Evolutionary conservation across 1,140 invertebrate species (phyloP), one percentile per base, ranked within the genome.

Genomic region (Glomeris maerens): DNA sequence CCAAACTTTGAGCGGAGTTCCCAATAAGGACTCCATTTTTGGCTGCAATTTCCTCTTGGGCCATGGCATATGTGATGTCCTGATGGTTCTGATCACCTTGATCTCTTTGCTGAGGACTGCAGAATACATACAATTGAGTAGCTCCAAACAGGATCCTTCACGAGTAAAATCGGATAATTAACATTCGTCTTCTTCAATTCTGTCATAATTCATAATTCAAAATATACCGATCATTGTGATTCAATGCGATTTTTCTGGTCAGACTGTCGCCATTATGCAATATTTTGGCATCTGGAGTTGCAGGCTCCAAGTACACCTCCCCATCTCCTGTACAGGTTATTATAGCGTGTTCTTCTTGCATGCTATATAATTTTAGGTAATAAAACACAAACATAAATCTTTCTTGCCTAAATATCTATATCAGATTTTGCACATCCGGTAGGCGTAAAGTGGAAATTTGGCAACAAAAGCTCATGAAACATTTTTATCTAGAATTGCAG

Each of bases 21-120:
- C 20, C 40, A 4, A 10, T 42, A 42, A 42, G 10, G 5, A 75
- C 65, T 3, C 75, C 77, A 49, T 71, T 67, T 53, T 74, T 74
- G 21, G 66, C 59, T 0, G 75, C 75, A 49, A 78, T 75, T 64
- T 79, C 77, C 51, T 75, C 72, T 57, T 76, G 73, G 13, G 75
- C 74, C 56, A 64, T 66, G 47, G 77, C 75, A 60, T 72, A 78
- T 1, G 68, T 72, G 4, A 76, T 65, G 7, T 69, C 65, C 1
- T 70, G 61, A 42, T 62, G 67, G 23, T 66, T 62, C 25, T 63
- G 61, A 4, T 65, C 66, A 13, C 65, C 61, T 27, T 66, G 62
- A 31, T 66, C 63, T 22, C 56, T 57, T 45, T 72, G 64, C 47
- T 60, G 58, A 0, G 71, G 71, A 56, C 73, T 65, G 29, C 65